Base-by-base conservation (phyloP, 2,888 invertebrate genomes). In the Elysia crispata region DNA sequence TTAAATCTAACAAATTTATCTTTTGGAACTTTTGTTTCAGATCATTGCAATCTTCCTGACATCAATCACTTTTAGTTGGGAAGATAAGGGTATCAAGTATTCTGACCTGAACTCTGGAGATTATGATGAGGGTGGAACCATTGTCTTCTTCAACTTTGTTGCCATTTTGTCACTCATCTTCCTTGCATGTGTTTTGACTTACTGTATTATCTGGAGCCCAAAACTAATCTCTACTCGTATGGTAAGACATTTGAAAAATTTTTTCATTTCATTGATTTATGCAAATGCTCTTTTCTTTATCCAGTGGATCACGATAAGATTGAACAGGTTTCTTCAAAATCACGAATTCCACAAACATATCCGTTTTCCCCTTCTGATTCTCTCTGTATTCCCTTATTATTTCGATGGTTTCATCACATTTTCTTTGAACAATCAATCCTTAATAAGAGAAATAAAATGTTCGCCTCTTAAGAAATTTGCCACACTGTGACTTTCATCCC, bases 131-230 rank as follows among this genome's bases (percentile, higher is more conserved):
- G 67, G 80, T 6, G 74, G 81, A 62, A 84, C 82, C 41, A 82
- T 86, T 72, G 79, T 83, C 25, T 86, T 84, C 67, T 83, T 83
- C 76, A 78, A 84, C 50, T 82, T 79, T n/a, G 80, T 83, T 72
- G 79, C 82, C 6, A 77, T 84, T 66, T 64, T 86, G 13, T 78
- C 69, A 33, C 57, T 83, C 8, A 64, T 82, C 13, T 77, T 82
- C 50, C 62, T 85, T 20, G 74, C 81, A 1, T 67, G 76, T 72
- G 76, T 80, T 23, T 77, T 81, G n/a, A 74, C 82, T 25, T 77
- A 80, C 15, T 73, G 49, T 18, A 79, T 74, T 0, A 67, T 78
- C 6, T 60, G 77, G 25, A 76, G 75, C 70, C 83, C 80, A 74
- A 54, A 57, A 74, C 41, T 62, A 28, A 72, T 60, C 15, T 74